Conservation (phyloP, 2,113 vertebrate genomes). For the Rhinopithecus roxellana region DNA sequence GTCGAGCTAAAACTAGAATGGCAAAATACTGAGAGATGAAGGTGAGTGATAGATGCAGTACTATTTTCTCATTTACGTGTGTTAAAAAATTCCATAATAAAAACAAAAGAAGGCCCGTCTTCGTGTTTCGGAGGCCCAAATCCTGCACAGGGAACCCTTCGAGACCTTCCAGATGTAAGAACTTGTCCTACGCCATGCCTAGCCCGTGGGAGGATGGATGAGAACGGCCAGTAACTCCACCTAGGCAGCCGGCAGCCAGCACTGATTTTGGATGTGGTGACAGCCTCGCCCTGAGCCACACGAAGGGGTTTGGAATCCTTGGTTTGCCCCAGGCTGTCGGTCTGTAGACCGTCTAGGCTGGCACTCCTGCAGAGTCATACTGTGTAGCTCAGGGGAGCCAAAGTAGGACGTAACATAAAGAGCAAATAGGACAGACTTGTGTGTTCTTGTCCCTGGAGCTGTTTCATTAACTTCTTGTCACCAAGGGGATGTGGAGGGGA, state of each 20-base stretch:
- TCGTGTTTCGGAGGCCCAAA: constrained; percentile 10
- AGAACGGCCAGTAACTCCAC: neutral
- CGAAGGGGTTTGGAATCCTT: neutral
- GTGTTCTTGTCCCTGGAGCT: neutral
- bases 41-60: neutral
- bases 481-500: neutral
- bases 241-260: neutral
- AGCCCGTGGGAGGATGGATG: neutral
- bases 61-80: neutral
- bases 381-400: neutral
- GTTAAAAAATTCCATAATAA: neutral
- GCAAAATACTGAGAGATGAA: neutral
- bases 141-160: neutral
- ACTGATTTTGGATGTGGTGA: neutral
- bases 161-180: neutral
- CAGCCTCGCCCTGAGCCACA: neutral
- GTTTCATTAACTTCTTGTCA: neutral
- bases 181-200: neutral
- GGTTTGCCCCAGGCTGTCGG: neutral
- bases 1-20: neutral
- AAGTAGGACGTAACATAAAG: neutral
- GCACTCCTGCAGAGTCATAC: neutral
- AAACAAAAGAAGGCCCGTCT: neutral
- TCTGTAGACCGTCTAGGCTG: neutral
- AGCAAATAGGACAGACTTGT: neutral